A percentile compares a stretch with the other conserved stretches of the same genome.
phyloP scores from a whole-genome alignment of 2,113 vertebrate species.

The Brachyhypopomus gauderio region DNA sequence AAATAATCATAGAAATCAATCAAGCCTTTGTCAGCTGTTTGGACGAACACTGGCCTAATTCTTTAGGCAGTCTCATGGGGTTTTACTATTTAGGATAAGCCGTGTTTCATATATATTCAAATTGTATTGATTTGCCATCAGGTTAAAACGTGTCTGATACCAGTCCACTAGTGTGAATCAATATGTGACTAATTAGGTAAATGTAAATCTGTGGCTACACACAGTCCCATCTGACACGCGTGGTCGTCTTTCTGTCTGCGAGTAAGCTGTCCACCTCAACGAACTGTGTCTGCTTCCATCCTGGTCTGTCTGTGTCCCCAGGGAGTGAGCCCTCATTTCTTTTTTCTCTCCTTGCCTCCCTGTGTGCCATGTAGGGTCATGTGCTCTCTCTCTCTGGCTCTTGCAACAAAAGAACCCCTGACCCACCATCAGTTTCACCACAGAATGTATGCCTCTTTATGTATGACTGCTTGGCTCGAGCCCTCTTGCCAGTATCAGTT shows the following conservation, averaged over 20 bases:
- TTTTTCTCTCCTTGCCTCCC: not conserved
- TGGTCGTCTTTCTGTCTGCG: not conserved
- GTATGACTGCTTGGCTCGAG: too few species aligned
- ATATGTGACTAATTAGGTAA: slow-evolving; percentile 2
- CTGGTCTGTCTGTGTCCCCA: not conserved
- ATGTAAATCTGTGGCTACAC: not conserved
- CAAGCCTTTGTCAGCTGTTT: not conserved
- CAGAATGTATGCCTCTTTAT: not conserved
- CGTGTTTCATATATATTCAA: not conserved
- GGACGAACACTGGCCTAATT: not conserved
- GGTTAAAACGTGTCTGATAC: not conserved
- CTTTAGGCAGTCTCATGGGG: not conserved
- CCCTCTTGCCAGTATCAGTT: too few species aligned
- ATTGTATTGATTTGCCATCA: not conserved
- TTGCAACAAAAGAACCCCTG: too few species aligned
- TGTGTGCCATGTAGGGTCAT: not conserved
- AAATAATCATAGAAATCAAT: not conserved
- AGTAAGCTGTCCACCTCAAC: not conserved
- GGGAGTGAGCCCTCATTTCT: not conserved
- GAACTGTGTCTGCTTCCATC: not conserved
- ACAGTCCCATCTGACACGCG: not conserved
- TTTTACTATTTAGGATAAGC: not conserved
- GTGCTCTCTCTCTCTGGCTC: not conserved
- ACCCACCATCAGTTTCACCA: too few species aligned
- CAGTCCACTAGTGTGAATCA: not conserved